phyloP scores from a whole-genome alignment of 2,797 vertebrate genomes.

The Lagocephalus sceleratus region DNA sequence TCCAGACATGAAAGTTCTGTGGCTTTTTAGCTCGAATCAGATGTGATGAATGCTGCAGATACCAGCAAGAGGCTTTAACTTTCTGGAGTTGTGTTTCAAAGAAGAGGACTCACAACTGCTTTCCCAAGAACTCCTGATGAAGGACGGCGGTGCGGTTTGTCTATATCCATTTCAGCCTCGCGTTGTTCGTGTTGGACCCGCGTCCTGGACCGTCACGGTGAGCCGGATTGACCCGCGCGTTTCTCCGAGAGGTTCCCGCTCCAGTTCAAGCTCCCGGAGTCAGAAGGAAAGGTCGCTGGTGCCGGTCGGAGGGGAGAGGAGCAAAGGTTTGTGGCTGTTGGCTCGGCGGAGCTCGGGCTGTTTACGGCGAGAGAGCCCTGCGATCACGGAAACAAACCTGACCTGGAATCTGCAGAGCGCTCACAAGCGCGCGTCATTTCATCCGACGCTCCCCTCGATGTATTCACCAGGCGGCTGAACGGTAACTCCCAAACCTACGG shows the following conservation, averaged over 20 bases:
- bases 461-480: slow-evolving; percentile 21
- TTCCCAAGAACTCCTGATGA: slow-evolving; percentile 46
- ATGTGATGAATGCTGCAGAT: slow-evolving; percentile 43
- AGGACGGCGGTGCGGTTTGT: slow-evolving; percentile 46
- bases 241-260: slow-evolving; percentile 45
- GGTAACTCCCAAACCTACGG: slow-evolving; percentile 21
- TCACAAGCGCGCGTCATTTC: slow-evolving; percentile 13
- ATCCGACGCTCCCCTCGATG: slow-evolving; percentile 26
- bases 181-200: slow-evolving; percentile 62
- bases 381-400: background rate
- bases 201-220: slow-evolving; percentile 54
- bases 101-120: slow-evolving; percentile 49
- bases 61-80: slow-evolving; percentile 35
- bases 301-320: slow-evolving; percentile 8
- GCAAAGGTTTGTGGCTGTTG: slow-evolving; percentile 12
- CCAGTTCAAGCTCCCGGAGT: slow-evolving; percentile 13
- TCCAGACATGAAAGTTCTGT: background rate
- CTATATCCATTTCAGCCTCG: slow-evolving; percentile 67
- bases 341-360: background rate
- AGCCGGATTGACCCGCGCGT: slow-evolving; percentile 51
- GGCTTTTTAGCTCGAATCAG: slow-evolving; percentile 24
- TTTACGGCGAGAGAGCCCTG: background rate
- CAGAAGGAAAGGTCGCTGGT: slow-evolving; percentile 35
- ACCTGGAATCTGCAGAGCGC: slow-evolving; percentile 2
- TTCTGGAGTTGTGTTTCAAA: slow-evolving; percentile 53